These are phyloP conservation scores for Adelosebastes latens DNA, from an alignment of 2,797 vertebrate species.

Conservation along the genomic window DNA sequence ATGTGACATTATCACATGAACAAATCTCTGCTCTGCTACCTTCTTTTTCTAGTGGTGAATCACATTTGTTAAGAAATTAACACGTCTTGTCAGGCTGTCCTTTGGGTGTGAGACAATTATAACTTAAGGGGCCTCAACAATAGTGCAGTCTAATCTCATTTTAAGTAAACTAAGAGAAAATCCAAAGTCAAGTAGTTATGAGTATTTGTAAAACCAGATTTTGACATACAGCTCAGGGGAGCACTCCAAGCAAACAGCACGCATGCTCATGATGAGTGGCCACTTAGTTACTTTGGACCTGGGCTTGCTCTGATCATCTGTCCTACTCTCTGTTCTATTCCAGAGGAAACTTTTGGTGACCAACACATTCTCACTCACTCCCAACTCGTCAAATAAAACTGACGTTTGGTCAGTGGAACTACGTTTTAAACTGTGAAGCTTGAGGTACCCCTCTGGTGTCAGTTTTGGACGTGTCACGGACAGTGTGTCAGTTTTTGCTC, in stretches of 20 bases:
- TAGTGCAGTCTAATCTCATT: background rate
- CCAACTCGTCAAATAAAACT: accelerated
- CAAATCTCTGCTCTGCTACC: background rate
- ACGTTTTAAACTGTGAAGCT: background rate
- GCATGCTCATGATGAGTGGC: accelerated
- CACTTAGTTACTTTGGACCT: too few species aligned
- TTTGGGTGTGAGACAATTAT: background rate
- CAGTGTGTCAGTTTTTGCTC: background rate
- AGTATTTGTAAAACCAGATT: background rate
- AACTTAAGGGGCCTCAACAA: background rate
- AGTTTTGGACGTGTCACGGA: background rate
- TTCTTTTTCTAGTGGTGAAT: background rate
- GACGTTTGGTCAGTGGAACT: accelerated
- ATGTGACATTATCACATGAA: background rate
- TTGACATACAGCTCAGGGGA: background rate
- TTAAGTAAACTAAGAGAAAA: background rate
- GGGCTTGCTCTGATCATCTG: too few species aligned
- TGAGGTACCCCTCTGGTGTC: background rate
- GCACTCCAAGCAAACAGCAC: background rate
- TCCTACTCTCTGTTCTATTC: background rate
- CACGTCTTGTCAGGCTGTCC: background rate
- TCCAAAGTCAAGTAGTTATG: background rate
- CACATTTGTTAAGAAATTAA: background rate
- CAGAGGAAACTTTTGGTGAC: too few species aligned
- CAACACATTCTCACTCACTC: background rate